Evolutionary conservation across 1,140 invertebrate species (phyloP).

Genomic region (Cydia fagiglandana): DNA sequence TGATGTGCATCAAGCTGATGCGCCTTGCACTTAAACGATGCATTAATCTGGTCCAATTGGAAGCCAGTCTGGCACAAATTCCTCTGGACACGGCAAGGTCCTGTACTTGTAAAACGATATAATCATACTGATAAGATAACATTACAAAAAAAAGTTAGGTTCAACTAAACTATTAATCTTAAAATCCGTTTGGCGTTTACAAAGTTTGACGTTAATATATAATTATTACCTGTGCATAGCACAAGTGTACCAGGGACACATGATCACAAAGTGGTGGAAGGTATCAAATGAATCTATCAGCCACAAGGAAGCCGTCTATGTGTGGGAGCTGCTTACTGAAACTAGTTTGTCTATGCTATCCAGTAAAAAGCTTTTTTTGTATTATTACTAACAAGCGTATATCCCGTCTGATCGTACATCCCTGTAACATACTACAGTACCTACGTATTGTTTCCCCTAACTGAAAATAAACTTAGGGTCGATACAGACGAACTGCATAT

Average conservation of each 20-base stretch:
- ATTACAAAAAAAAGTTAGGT: too few species aligned
- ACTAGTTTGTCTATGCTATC: slow-evolving; percentile 66
- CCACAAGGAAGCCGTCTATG: slow-evolving; percentile 68
- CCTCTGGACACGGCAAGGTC: background rate
- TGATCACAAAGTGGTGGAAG: slow-evolving; percentile 47
- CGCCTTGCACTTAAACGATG: slow-evolving; percentile 22
- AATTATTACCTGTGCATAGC: background rate
- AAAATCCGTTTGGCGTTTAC: too few species aligned
- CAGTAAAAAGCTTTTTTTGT: slow-evolving; percentile 46
- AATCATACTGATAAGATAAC: background rate
- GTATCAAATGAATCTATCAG: slow-evolving; percentile 72
- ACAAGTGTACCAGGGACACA: slow-evolving; percentile 44
- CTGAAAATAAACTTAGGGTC: too few species aligned
- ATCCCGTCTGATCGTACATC: background rate
- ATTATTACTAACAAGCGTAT: slow-evolving; percentile 35
- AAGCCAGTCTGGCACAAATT: slow-evolving; percentile 9
- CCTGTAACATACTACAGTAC: too few species aligned
- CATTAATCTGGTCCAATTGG: slow-evolving; percentile 28
- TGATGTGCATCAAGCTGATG: background rate
- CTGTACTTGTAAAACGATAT: too few species aligned
- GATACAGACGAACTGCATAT: too few species aligned
- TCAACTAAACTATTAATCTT: too few species aligned
- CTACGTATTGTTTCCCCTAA: background rate
- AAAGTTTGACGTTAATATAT: background rate
- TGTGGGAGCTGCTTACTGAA: slow-evolving; percentile 64